Evolutionary conservation across 2,888 invertebrate species (phyloP), one percentile per base, ranked within the genome.

Genomic region (Abrostola tripartita): DNA sequence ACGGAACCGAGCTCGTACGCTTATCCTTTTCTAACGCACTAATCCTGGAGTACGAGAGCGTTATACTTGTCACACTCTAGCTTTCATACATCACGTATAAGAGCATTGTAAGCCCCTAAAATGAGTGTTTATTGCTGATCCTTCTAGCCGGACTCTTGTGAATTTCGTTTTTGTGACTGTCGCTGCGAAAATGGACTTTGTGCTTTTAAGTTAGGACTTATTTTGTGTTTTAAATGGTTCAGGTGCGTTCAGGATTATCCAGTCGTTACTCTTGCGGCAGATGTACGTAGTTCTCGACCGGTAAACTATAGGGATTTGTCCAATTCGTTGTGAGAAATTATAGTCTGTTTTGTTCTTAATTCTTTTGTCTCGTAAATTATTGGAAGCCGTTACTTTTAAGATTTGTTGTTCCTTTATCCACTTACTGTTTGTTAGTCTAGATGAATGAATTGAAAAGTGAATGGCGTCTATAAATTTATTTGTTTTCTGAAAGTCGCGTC

Each of bases 41-140:
- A 87, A 87, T 88, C 84, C 81, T 73, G 52, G 76, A 73, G 81
- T 82, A 81, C 70, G 53, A 68, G 71, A 75, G 78, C 78, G 81
- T 68, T 88, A 85, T 87, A 85, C 83, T 84, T 83, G 82, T 91
- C 91, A 85, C 88, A 81, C 85, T 90, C 83, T 76, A 79, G 83
- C 89, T 85, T 86, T 81, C 84, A 90, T 92, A 90, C 85, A 90
- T 93, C 92, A 92, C 86, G 78, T 80, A 82, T 84, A 86, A 89
- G 88, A 90, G 87, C 88, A 81, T 84, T 83, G 86, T 89, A 88
- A 92, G 90, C 90, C 85, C 82, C 84, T 86, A 85, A 90, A 92
- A 94, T 90, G 90, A 92, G 92, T 92, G 92, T 93, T 93, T 94
- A 94, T 93, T 86, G 89, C 89, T 87, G 87, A 85, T 89, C 90